Evolutionary conservation across 2,888 invertebrate genomes (phyloP), one percentile per base, ranked within the genome.

Genomic region (Xanthia icteritia): DNA sequence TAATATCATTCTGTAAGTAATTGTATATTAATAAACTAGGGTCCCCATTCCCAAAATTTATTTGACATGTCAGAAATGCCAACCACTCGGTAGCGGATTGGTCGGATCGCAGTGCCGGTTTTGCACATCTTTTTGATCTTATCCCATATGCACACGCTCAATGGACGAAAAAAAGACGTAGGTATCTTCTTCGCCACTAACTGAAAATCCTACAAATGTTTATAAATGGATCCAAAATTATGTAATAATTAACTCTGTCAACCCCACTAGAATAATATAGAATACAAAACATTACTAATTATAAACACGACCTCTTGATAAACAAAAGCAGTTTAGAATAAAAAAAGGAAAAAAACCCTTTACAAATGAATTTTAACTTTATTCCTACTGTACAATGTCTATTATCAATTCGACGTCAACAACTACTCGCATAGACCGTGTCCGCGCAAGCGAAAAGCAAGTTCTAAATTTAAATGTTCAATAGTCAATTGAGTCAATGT

Each of bases 381-480:
- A 71, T 65, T 20, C 0, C 23, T 17, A 63, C 11, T 0, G 2
- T 20, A 67, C 45, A 70, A 71, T 60, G 56, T 61, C 56, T 31
- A 63, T 58, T 66, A 72, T 39, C n/a, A 51, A 67, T 73, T 73
- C 23, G 1, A 31, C 5, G 17, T 23, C 2, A 39, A 42, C 27
- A 11, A 73, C n/a, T 61, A 83, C 67, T 79, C 68, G 56, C 65
- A 67, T 67, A 75, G 20, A 64, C 58, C 39, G 72, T 70, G 81
- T 11, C 45, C 3, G 68, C 87, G 85, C 84, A 81, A 70, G 67
- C 79, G 83, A 80, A 88, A 83, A 76, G 70, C 70, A 66, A 77
- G 76, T 87, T 87, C 89, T 85, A 88, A 88, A 87, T 87, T 87
- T 88, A 87, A 88, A 88, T 82, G 66, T 77, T 84, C 65, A 74